These are phyloP conservation scores for Schizopygopsis pylzovi DNA, from an alignment of 2,797 vertebrate species.

Conservation along the genomic window DNA sequence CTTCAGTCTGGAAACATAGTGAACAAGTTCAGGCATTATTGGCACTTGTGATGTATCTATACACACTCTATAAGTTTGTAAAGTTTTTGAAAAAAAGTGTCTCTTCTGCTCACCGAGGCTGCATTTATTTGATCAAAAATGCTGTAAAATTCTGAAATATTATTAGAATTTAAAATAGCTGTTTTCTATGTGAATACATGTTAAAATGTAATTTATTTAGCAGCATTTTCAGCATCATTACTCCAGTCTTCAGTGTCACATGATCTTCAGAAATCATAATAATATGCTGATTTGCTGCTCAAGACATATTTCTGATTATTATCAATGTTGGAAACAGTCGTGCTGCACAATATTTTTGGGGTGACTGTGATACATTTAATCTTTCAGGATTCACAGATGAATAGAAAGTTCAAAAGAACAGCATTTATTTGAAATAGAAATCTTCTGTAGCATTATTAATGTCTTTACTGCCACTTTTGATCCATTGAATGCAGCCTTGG, in stretches of 20 bases:
- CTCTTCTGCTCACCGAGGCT: no score
- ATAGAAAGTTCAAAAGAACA: no score
- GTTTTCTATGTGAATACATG: no score
- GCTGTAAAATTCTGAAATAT: background rate
- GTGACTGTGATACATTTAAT: no score
- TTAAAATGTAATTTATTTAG: background rate
- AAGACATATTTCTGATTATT: background rate
- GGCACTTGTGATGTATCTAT: background rate
- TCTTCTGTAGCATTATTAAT: no score
- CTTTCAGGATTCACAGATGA: no score
- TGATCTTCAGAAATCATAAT: background rate
- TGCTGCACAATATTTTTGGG: no score
- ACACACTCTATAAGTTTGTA: background rate
- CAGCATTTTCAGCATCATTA: no score
- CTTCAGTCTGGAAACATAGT: background rate
- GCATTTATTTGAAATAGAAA: no score
- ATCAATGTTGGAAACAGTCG: background rate
- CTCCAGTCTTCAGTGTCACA: background rate
- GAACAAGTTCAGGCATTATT: background rate
- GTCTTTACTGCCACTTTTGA: background rate
- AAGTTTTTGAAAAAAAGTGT: background rate
- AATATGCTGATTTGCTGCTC: no score
- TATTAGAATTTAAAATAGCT: rapidly evolving
- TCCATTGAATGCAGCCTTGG: background rate
- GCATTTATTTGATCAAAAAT: background rate